Conservation (phyloP, 1,140 invertebrate genomes). For the Stenopsyche tienmushanensis region DNA sequence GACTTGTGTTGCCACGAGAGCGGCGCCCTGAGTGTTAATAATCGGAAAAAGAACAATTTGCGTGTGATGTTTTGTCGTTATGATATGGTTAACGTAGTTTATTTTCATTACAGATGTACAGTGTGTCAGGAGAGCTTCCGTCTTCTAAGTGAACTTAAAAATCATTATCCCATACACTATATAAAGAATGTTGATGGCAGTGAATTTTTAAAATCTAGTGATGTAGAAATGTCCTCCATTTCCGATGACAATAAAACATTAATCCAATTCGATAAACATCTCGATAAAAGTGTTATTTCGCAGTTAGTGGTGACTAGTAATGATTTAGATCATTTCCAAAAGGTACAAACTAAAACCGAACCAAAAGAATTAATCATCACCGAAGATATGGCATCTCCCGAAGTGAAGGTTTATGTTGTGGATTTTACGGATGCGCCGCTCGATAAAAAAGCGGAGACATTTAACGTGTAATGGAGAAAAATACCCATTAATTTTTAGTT, state of each 20-base stretch:
- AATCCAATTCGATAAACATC: slow-evolving; percentile 36
- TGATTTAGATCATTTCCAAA: slow-evolving; percentile 32
- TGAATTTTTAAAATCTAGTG: slow-evolving; percentile 11
- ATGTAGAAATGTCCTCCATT: slow-evolving; percentile 1
- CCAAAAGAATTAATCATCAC: slow-evolving; percentile 27
- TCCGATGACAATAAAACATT: slow-evolving; percentile 37
- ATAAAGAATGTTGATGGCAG: slow-evolving; percentile 38
- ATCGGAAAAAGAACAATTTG: too few relatives aligned
- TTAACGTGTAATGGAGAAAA: slow-evolving; percentile 4
- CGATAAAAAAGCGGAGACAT: slow-evolving; percentile 22
- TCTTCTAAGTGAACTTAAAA: slow-evolving; percentile 49
- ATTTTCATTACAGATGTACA: slow-evolving; percentile 45
- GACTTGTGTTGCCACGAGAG: too few relatives aligned
- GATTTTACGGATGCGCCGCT: background rate
- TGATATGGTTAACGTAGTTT: too few relatives aligned
- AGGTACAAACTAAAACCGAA: slow-evolving; percentile 39
- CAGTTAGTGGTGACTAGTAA: slow-evolving; percentile 32
- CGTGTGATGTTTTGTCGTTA: too few relatives aligned
- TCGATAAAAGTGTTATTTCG: slow-evolving; percentile 36
- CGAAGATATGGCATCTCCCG: slow-evolving; percentile 21
- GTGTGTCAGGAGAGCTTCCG: slow-evolving; percentile 50
- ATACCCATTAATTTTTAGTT: background rate
- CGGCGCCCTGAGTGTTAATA: too few relatives aligned
- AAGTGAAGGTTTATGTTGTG: slow-evolving; percentile 35
- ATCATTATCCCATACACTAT: slow-evolving; percentile 52